Base-by-base conservation (phyloP, 2,797 vertebrate species). In the Sylvilagus floridanus region DNA sequence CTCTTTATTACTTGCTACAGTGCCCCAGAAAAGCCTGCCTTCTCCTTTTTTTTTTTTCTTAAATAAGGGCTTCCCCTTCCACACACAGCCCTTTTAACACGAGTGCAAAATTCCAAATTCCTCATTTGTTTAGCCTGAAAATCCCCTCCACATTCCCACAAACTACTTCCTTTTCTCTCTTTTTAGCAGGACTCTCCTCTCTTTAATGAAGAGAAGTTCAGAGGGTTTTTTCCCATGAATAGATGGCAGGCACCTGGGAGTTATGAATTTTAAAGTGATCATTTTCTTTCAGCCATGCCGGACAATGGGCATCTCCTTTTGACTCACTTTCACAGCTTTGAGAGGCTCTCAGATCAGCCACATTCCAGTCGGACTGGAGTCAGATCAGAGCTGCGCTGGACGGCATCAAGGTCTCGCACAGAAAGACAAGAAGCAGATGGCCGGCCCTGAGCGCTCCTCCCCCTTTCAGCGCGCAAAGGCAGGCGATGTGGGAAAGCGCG, bases 381-480 rank as follows among this genome's bases (percentile, higher is more conserved):
- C 98, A 99, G 99, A 99, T 99, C 99, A 99, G 99, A 99, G 99
- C 98, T 96, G 96, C 96, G 98, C 98, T 98, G 98, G 98, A 98
- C 98, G 98, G 98, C 98, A 98, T 98, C 98, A 97, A 98, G 99
- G 99, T 99, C 98, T 98, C 98, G 90, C 84, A 98, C 98, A 99
- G 99, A 99, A 99, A 99, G 99, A 99, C 99, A 98, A 98, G 99
- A 99, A 99, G 99, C 99, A 99, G 99, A 99, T 99, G 99, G 99
- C 99, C 99, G 98, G 98, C 99, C 99, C 99, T 98, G 98, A 98
- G 98, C 98, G 98, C 98, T 98, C 98, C 98, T 99, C 98, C 98
- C 99, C 99, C 99, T 99, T 99, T 99, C 98, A 99, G 98, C 96
- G 97, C 47, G 98, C 98, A 99, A 98, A 98, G 98, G 98, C 98